Base-by-base conservation (phyloP, 2,797 vertebrate species). In the Tamandua tetradactyla region DNA sequence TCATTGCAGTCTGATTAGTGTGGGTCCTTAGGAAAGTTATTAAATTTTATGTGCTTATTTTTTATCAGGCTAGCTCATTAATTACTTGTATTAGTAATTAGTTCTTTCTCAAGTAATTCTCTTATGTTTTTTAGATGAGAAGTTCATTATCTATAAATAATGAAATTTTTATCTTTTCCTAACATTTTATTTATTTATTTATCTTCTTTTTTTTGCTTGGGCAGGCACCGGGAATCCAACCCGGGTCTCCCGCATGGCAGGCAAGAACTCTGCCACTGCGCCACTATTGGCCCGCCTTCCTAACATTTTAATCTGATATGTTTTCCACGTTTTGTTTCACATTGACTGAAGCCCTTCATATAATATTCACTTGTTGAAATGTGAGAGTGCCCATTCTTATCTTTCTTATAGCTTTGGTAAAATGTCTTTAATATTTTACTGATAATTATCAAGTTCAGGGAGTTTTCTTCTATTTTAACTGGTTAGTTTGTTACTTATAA, bases 341-440 rank as follows among this genome's bases (percentile, higher is more conserved):
- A 35, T 89, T 87, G 92, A n/a, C 30, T 44, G 4, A 74, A 69
- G 23, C 27, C 32, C 7, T 89, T 3, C 20, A 37, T 78, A 52
- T 17, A 30, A 0, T 72, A 78, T 23, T 81, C 27, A 32, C 32
- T 81, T 61, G 30, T 66, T 61, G 57, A 71, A 15, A 12, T 87
- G n/a, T n/a, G 40, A 76, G 4, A 15, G 22, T 75, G 12, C 85
- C 81, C 81, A 64, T 88, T 52, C 15, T 81, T 85, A 55, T 78
- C 17, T 88, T 82, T 82, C 22, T 93, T 93, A 75, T 66, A 32
- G 44, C 59, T 75, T 83, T 79, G 62, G 62, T 40, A 27, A 59
- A n/a, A 22, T 92, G 12, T 49, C 32, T 79, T 83, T 92, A 47
- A 35, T 94, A 69, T 89, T 94, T 93, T 94, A 20, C 40, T 12